phyloP scores from a whole-genome alignment of 2,888 invertebrate genomes.

The Patella depressa region DNA sequence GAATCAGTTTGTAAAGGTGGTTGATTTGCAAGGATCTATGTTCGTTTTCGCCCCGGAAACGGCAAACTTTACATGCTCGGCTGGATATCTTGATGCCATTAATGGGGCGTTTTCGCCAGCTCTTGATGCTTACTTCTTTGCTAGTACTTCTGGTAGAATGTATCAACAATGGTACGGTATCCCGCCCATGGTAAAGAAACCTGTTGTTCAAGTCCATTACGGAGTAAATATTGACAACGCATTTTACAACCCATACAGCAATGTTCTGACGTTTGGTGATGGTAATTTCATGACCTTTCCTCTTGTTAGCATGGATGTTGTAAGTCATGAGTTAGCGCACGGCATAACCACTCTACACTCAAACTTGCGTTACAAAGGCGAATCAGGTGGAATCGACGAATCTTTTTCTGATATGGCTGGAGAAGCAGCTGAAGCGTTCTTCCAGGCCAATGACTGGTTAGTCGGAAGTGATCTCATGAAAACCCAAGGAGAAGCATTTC shows the following conservation, averaged over 20 bases:
- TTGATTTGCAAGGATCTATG: slow-evolving; percentile 23
- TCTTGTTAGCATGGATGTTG: slow-evolving; percentile 43
- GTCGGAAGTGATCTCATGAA: slow-evolving; percentile 39
- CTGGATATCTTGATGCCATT: slow-evolving; percentile 38
- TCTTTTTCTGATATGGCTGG: slow-evolving; percentile 54
- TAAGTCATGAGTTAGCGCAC: slow-evolving; percentile 53
- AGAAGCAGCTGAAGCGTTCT: slow-evolving; percentile 41
- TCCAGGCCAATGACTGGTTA: slow-evolving; percentile 34
- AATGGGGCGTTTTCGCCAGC: slow-evolving; percentile 49
- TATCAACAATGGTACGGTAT: slow-evolving; percentile 47
- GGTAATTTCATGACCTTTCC: slow-evolving; percentile 41
- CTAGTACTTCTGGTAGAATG: slow-evolving; percentile 44
- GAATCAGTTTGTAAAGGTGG: slow-evolving; percentile 26
- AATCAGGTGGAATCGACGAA: slow-evolving; percentile 54
- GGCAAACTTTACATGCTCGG: slow-evolving; percentile 37
- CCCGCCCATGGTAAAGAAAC: slow-evolving; percentile 30
- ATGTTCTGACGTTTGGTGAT: slow-evolving; percentile 48
- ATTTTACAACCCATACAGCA: slow-evolving; percentile 50
- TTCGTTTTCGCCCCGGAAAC: slow-evolving; percentile 29
- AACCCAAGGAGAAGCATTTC: slow-evolving; percentile 27
- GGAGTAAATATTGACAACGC: slow-evolving; percentile 45
- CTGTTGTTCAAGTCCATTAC: slow-evolving; percentile 49
- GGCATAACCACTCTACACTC: slow-evolving; percentile 48
- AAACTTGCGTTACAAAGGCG: slow-evolving; percentile 43
- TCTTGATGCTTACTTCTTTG: slow-evolving; percentile 47